Evolutionary conservation across 1,140 invertebrate species (phyloP), one percentile per base, ranked within the genome.

Genomic region (Hyles euphorbiae): DNA sequence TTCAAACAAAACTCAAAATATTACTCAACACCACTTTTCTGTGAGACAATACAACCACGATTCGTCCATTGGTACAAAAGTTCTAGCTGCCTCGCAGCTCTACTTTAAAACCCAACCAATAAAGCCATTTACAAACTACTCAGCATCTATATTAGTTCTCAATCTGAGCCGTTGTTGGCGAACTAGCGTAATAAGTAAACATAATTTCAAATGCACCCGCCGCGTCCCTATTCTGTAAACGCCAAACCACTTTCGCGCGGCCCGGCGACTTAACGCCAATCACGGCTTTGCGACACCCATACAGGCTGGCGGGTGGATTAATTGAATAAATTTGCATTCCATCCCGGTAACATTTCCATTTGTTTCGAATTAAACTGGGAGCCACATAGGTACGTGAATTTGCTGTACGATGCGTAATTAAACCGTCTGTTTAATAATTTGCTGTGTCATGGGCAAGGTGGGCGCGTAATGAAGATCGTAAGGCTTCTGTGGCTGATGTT

Each of bases 301-400:
- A 80, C 78, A 74, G 79, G 63, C 76, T 70, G 76, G 63, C 72
- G 68, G 70, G 63, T 54, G 72, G 82, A 83, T 85, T 87, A 87
- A 87, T 87, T 85, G 81, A 87, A 87, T 87, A 87, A 81, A 87
- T 87, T 84, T 85, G 79, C 83, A 87, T 87, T 71, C 65, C 70
- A 81, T 82, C 72, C 63, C 47, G 10, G 60, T 72, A 68, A 82
- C 78, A 83, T 81, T 78, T 76, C 75, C 80, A 82, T 84, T 84
- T 82, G 80, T 81, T 82, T 76, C 75, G 68, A 71, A 81, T 82
- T 83, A 81, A 56, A 56, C 54, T 44, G 22, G 11, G 12, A 36
- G 40, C 40, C 0, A 11, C 32, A 32, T 44, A 45, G 34, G 36
- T n/a, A 54, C 50, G 50, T 34, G 33, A 52, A 34, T 52, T 52